Evolutionary conservation across 1,140 invertebrate species (phyloP).

Genomic region (Grapholita molesta): DNA sequence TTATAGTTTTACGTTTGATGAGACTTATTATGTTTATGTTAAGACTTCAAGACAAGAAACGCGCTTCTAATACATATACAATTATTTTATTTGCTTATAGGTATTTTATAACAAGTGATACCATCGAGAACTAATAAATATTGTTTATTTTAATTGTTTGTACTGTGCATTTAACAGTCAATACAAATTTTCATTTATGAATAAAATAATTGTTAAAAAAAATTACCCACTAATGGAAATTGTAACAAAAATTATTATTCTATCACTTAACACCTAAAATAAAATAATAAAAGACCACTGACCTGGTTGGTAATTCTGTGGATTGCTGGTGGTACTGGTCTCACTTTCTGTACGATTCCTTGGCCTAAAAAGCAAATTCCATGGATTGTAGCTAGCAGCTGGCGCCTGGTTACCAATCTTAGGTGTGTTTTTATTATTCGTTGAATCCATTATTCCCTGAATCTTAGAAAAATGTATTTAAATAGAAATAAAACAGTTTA

Average conservation of each 20-base stretch:
- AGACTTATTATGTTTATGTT: not conserved
- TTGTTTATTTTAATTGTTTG: too few species aligned
- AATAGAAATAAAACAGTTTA: not conserved
- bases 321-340: constrained; percentile 52
- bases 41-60: not conserved
- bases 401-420: constrained; percentile 43
- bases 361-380: constrained; percentile 63
- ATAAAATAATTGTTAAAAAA: too few species aligned
- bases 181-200: too few species aligned
- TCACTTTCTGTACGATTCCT: constrained; percentile 64
- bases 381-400: constrained; percentile 53
- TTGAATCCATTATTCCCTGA: constrained; percentile 50
- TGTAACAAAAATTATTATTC: too few species aligned
- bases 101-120: too few species aligned
- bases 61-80: too few species aligned
- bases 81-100: too few species aligned
- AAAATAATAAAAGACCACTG: too few species aligned
- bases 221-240: too few species aligned
- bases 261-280: too few species aligned
- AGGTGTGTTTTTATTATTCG: constrained; percentile 44
- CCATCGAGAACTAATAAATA: too few species aligned
- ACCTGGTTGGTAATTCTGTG: constrained; percentile 53
- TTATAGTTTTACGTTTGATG: not conserved
- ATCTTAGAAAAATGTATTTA: not conserved
- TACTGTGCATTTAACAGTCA: too few species aligned